phyloP scores from a whole-genome alignment of 2,888 invertebrate species.

The Sisyra nigra region DNA sequence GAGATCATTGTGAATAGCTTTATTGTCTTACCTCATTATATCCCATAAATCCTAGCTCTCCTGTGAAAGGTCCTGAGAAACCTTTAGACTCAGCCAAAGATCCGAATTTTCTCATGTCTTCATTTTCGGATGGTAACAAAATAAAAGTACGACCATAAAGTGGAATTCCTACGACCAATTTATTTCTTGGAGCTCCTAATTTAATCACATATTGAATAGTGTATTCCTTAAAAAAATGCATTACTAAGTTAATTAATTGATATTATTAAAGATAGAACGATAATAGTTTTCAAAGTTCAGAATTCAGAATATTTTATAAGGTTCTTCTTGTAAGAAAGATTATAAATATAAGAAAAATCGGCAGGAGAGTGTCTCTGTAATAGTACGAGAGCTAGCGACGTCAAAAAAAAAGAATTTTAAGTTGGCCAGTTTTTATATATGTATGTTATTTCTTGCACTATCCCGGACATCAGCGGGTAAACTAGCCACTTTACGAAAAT shows the following conservation, averaged over 20 bases:
- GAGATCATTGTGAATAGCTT: not conserved
- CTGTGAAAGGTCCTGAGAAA: conserved; percentile 62
- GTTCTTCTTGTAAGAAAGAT: conserved; percentile 1
- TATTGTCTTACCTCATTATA: conserved; percentile 56
- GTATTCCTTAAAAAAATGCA: conserved; percentile 40
- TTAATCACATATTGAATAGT: conserved; percentile 58
- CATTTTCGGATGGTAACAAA: conserved; percentile 27
- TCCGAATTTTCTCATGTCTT: conserved; percentile 32
- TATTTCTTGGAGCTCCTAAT: conserved; percentile 56
- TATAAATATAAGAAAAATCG: too few species aligned
- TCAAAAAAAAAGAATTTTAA: too few species aligned
- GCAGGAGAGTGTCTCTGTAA: too few species aligned
- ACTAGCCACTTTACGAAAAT: too few species aligned
- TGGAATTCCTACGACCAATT: conserved; percentile 67
- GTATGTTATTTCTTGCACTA: too few species aligned
- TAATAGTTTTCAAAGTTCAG: too few species aligned
- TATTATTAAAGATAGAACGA: too few species aligned
- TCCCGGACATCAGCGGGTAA: too few species aligned
- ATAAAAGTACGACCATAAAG: conserved; percentile 71
- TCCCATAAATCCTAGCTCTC: conserved; percentile 70
- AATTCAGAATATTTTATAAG: too few species aligned
- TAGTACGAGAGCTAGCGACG: too few species aligned
- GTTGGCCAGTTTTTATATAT: too few species aligned
- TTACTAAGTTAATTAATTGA: too few species aligned
- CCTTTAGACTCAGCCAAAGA: conserved; percentile 38